phyloP scores from a whole-genome alignment of 2,888 invertebrate genomes.

The Cantharis rufa region DNA sequence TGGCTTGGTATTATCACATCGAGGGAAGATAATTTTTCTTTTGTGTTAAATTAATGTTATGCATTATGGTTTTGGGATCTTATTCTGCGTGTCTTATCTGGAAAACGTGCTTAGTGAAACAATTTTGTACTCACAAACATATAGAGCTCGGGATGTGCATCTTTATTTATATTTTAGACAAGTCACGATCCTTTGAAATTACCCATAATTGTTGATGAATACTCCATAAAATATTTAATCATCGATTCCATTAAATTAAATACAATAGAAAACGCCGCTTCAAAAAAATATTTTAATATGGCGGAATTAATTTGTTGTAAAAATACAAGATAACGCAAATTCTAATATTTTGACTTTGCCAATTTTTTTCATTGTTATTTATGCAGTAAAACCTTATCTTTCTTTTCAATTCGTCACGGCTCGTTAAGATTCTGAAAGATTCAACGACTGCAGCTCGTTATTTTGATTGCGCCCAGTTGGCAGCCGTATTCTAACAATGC shows the following conservation, averaged over 20 bases:
- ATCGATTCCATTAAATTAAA: background rate
- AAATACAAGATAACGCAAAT: background rate
- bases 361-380: conserved; percentile 11
- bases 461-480: conserved; percentile 30
- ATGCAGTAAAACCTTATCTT: conserved; percentile 9
- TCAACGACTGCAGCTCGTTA: conserved; percentile 29
- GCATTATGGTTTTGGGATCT: conserved; percentile 2
- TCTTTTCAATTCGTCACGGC: conserved; percentile 23
- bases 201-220: background rate
- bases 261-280: background rate
- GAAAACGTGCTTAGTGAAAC: background rate
- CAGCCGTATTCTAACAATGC: conserved; percentile 26
- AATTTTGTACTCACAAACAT: background rate
- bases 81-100: conserved; percentile 2
- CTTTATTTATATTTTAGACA: background rate
- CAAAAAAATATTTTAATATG: background rate
- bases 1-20: background rate
- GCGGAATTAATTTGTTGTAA: background rate
- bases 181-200: background rate
- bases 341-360: background rate
- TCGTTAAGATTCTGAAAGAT: conserved; percentile 28
- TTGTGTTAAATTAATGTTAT: background rate
- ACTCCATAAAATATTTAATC: background rate
- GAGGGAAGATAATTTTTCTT: background rate
- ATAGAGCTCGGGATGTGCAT: background rate